Conservation (phyloP, 2,113 vertebrate genomes). For the Platichthys flesus region DNA sequence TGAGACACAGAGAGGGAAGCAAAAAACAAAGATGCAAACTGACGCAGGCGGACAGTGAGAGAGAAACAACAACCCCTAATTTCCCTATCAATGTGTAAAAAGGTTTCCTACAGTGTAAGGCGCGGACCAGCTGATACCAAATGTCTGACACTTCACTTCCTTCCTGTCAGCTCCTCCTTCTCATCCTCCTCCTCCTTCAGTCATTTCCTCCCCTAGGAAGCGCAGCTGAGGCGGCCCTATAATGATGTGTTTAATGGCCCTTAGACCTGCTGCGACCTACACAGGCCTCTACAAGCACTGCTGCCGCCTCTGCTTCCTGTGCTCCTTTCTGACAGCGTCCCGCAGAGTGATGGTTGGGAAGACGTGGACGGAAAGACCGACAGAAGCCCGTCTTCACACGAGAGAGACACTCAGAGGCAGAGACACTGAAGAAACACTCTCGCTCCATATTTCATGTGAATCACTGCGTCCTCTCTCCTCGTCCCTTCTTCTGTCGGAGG, state of each 20-base stretch:
- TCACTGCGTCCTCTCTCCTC: background rate
- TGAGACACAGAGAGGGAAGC: background rate
- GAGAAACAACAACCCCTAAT: constrained; percentile 37
- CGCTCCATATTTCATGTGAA: constrained; percentile 25
- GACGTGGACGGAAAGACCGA: background rate
- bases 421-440: constrained; percentile 16
- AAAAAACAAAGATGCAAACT: background rate
- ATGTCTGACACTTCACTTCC: constrained; percentile 35
- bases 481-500: background rate
- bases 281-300: constrained; percentile 29
- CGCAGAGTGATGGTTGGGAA: constrained; percentile 23
- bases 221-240: constrained; percentile 36
- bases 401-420: constrained; percentile 20
- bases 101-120: constrained; percentile 5
- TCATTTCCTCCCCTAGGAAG: constrained; percentile 26
- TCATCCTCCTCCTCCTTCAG: constrained; percentile 13
- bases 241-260: constrained; percentile 63
- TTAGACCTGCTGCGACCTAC: constrained; percentile 49
- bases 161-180: constrained; percentile 24
- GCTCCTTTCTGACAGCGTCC: constrained; percentile 37
- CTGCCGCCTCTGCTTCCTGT: constrained; percentile 39
- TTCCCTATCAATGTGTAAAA: constrained; percentile 48
- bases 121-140: constrained; percentile 24
- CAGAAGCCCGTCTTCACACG: background rate
- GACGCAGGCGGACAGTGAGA: background rate